phyloP scores from a whole-genome alignment of 2,797 vertebrate genomes.

The Myotis daubentonii region DNA sequence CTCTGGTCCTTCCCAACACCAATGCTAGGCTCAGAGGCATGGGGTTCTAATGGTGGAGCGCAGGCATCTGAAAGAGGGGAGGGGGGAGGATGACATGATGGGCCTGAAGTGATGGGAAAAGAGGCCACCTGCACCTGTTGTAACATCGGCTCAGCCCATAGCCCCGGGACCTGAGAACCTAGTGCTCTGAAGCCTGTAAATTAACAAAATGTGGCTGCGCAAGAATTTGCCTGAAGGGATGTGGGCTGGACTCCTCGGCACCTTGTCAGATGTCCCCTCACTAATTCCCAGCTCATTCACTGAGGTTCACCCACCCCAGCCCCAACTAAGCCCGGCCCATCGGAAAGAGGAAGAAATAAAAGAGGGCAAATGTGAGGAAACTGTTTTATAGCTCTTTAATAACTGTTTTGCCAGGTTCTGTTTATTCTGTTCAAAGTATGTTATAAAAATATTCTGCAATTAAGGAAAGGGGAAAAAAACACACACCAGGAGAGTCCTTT shows the following conservation, averaged over 20 bases:
- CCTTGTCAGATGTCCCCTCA: background rate
- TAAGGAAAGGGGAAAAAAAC: conserved; percentile 26
- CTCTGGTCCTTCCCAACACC: background rate
- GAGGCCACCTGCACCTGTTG: background rate
- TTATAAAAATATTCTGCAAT: conserved; percentile 63
- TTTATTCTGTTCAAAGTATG: conserved; percentile 51
- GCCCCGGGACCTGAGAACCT: background rate
- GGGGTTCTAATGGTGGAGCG: background rate
- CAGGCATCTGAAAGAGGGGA: background rate
- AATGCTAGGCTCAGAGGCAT: background rate
- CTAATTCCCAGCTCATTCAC: background rate
- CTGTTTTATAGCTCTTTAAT: conserved; percentile 38
- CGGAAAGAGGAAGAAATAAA: conserved; percentile 29
- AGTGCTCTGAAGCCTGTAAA: background rate
- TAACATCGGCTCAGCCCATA: background rate
- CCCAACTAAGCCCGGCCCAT: background rate
- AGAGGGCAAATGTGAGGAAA: background rate
- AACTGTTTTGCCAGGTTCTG: conserved; percentile 40
- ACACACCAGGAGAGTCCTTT: conserved; percentile 30
- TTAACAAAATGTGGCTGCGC: background rate
- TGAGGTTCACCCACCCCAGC: background rate
- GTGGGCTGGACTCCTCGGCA: background rate
- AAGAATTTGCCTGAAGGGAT: background rate
- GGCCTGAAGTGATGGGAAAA: background rate
- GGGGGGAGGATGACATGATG: accelerated